phyloP scores from a whole-genome alignment of 1,140 invertebrate species.

The Aethina tumida region DNA sequence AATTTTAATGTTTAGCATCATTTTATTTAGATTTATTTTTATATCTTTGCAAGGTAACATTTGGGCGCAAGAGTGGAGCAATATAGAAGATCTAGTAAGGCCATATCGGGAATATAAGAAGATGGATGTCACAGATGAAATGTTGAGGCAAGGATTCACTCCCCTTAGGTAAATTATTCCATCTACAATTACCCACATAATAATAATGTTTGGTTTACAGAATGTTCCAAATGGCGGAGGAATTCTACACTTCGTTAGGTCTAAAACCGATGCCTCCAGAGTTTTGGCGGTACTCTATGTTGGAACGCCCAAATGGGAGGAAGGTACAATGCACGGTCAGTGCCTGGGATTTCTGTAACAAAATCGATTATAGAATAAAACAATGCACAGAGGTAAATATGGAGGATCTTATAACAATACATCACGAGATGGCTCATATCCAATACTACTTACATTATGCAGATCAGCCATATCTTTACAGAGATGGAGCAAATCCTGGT shows the following conservation, averaged over 20 bases:
- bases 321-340: constrained; percentile 75
- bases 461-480: constrained; percentile 60
- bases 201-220: constrained; percentile 31
- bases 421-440: constrained; percentile 81
- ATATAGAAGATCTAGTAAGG: constrained; percentile 65
- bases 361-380: constrained; percentile 78
- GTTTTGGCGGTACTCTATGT: constrained; percentile 71
- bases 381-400: constrained; percentile 78
- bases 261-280: constrained; percentile 66
- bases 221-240: constrained; percentile 72
- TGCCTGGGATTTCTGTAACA: constrained; percentile 82
- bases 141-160: constrained; percentile 63
- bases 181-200: constrained; percentile 1
- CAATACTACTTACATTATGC: constrained; percentile 77
- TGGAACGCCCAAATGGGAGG: constrained; percentile 58
- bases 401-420: constrained; percentile 68
- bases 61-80: constrained; percentile 78
- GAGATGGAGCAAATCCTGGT: constrained; percentile 73
- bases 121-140: constrained; percentile 64
- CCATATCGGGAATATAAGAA: constrained; percentile 64
- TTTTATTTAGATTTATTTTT: no score
- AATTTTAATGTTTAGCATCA: no score
- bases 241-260: constrained; percentile 71
- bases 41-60: no score
- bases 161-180: constrained; percentile 46